phyloP scores from a whole-genome alignment of 37 sponge, comb jelly and placozoan genomes.

The Lycopodina hypogea region DNA sequence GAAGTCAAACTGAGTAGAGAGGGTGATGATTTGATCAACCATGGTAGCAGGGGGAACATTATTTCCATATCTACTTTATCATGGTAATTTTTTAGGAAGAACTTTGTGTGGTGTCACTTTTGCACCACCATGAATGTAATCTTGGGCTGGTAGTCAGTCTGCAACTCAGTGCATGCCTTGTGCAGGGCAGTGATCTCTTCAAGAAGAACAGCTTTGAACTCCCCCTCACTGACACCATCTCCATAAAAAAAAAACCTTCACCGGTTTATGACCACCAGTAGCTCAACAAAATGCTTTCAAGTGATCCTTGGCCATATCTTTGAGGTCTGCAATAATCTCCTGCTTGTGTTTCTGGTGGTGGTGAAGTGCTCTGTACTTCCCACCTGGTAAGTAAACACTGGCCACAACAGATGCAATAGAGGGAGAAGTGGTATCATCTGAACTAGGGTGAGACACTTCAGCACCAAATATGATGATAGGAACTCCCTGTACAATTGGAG shows the following conservation, averaged over 20 bases:
- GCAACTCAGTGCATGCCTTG: too few relatives aligned
- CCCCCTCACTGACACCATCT: conserved; percentile 87
- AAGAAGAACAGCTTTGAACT: conserved; percentile 61
- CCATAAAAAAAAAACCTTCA: conserved; percentile 77
- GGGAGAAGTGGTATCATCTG: conserved; percentile 44
- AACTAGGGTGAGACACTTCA: conserved; percentile 74
- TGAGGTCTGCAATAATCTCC: too few relatives aligned
- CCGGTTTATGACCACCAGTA: conserved; percentile 44
- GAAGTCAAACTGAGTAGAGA: conserved; percentile 49
- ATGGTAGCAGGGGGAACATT: conserved; percentile 71
- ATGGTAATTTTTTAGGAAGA: too few relatives aligned
- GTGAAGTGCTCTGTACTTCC: conserved; percentile 6
- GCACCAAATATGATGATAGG: conserved; percentile 75
- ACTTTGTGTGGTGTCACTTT: too few relatives aligned
- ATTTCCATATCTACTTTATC: conserved; percentile 27
- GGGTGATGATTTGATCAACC: conserved; percentile 54
- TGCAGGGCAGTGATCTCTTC: conserved; percentile 10
- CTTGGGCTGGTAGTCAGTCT: too few relatives aligned
- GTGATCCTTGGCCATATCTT: too few relatives aligned
- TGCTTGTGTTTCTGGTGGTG: too few relatives aligned
- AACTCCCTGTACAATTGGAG: background rate
- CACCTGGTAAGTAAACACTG: conserved; percentile 11
- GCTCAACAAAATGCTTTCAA: conserved; percentile 49
- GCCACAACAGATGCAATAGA: too few relatives aligned
- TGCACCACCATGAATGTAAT: too few relatives aligned